Conservation (phyloP, 2,888 invertebrate genomes). For the Phaedon cochleariae region DNA sequence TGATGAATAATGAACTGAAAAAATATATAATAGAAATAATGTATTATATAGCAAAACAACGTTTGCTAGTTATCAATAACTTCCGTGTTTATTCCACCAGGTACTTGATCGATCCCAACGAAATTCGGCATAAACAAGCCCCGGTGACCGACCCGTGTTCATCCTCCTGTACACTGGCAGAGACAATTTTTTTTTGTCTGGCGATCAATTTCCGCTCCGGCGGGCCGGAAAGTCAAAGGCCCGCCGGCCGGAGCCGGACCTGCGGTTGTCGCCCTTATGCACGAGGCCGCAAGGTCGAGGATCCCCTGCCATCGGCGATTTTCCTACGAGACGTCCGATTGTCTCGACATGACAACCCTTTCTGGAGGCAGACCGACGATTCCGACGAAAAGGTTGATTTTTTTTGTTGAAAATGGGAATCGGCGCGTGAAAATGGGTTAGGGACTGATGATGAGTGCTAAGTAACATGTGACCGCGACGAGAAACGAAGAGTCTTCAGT, state of each 20-base stretch:
- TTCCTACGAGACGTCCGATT: constrained; percentile 39
- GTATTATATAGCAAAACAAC: too few relatives aligned
- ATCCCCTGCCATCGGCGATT: constrained; percentile 21
- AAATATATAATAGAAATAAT: too few relatives aligned
- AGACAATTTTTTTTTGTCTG: constrained; percentile 48
- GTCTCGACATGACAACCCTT: constrained; percentile 44
- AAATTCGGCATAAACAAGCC: background rate
- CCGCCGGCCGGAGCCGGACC: constrained; percentile 45
- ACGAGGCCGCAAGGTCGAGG: background rate
- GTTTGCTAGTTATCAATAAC: too few relatives aligned
- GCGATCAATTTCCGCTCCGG: constrained; percentile 50
- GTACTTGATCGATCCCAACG: background rate
- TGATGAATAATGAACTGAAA: too few relatives aligned
- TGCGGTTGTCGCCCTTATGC: background rate
- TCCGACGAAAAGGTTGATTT: constrained; percentile 7
- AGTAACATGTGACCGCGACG: constrained; percentile 18
- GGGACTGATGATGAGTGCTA: constrained; percentile 28
- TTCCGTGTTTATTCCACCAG: too few relatives aligned
- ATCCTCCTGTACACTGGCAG: constrained; percentile 44
- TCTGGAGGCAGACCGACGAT: constrained; percentile 23
- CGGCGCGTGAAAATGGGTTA: constrained; percentile 26
- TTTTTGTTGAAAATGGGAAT: constrained; percentile 17
- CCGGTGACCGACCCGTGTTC: constrained; percentile 30
- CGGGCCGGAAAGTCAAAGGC: constrained; percentile 62
- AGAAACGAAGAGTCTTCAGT: too few relatives aligned